These are phyloP conservation scores for Ligdia adustata DNA, from an alignment of 2,888 invertebrate genomes.

Conservation along the genomic window DNA sequence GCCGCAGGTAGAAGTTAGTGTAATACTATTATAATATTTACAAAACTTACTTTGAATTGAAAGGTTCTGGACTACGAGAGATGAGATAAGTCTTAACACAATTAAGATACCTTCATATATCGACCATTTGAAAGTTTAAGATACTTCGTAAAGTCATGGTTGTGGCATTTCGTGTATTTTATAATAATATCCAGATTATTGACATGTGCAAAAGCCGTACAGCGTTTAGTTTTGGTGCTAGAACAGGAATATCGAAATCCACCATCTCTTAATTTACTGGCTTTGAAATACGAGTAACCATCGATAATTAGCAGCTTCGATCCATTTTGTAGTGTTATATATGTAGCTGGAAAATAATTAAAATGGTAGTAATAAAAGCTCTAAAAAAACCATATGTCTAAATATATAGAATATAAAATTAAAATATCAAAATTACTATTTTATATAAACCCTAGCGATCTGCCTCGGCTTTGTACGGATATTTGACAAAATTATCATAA, in stretches of 20 bases:
- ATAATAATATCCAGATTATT: constrained; percentile 37
- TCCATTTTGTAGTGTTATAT: constrained; percentile 40
- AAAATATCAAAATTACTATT: no score
- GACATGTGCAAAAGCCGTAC: constrained; percentile 53
- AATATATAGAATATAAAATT: no score
- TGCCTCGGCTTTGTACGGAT: no score
- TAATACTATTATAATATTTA: no score
- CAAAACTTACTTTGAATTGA: no score
- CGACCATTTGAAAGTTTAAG: constrained; percentile 24
- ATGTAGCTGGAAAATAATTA: constrained; percentile 35
- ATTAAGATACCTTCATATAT: constrained; percentile 33
- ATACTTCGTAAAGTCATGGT: constrained; percentile 35
- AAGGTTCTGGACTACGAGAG: no score
- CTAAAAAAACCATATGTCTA: no score
- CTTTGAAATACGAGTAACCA: constrained; percentile 51
- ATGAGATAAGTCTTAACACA: no score
- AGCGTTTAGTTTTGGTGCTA: constrained; percentile 39
- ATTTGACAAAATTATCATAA: no score
- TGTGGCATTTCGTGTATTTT: constrained; percentile 29
- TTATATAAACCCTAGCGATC: no score
- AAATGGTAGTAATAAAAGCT: no score
- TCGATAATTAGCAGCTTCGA: constrained; percentile 45
- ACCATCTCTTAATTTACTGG: constrained; percentile 41
- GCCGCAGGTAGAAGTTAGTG: no score
- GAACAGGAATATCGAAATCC: constrained; percentile 58